Evolutionary conservation across 2,113 vertebrate species (phyloP).

Genomic region (Rostratula benghalensis): DNA sequence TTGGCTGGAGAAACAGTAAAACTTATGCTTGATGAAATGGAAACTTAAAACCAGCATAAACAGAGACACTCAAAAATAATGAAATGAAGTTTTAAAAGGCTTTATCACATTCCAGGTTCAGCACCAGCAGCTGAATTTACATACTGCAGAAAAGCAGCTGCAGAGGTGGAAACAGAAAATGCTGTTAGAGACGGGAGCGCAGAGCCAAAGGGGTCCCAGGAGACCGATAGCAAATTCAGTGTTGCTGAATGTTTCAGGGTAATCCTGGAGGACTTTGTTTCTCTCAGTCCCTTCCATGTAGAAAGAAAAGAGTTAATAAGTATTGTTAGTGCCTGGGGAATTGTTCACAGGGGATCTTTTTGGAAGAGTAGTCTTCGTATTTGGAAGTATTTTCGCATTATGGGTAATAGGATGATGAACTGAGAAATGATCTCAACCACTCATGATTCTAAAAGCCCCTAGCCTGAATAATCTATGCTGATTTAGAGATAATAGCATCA

Average conservation of each 20-base stretch:
- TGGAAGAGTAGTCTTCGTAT: constrained; percentile 72
- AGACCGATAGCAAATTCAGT: neutral
- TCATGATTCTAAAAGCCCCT: constrained; percentile 75
- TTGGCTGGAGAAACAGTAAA: neutral
- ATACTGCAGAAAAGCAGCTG: neutral
- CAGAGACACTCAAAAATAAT: constrained; percentile 37
- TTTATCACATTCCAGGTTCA: constrained; percentile 27
- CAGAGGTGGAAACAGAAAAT: constrained; percentile 9
- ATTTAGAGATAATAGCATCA: constrained; percentile 76
- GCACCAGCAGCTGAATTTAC: constrained; percentile 43
- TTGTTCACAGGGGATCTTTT: constrained; percentile 67
- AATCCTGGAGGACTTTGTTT: neutral
- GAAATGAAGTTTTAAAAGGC: constrained; percentile 46
- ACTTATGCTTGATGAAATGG: neutral
- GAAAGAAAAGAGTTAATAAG: constrained; percentile 62
- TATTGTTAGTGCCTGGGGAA: constrained; percentile 44
- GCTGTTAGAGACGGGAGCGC: neutral
- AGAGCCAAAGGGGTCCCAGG: neutral
- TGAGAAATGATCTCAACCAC: constrained; percentile 76
- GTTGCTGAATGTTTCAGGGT: neutral
- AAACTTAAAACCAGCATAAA: constrained; percentile 43
- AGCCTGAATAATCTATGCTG: constrained; percentile 72
- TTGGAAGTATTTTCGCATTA: constrained; percentile 80
- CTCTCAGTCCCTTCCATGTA: neutral
- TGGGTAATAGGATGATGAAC: constrained; percentile 77